These are phyloP conservation scores for Mactra quadrangularis DNA, from an alignment of 1,140 invertebrate species.

Conservation along the genomic window DNA sequence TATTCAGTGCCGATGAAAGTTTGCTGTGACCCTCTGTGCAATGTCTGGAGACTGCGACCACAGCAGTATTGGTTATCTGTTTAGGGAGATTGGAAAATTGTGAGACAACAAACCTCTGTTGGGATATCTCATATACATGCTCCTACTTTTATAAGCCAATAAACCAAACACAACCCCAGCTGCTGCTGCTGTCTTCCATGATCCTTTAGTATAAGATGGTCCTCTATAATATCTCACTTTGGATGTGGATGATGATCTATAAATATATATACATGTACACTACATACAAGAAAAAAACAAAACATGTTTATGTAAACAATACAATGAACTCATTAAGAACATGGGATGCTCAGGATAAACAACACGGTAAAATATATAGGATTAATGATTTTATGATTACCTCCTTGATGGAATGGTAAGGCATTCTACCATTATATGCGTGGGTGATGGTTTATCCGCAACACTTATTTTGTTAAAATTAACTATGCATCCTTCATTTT, in stretches of 20 bases:
- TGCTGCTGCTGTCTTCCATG: slow-evolving; percentile 47
- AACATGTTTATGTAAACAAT: not conserved
- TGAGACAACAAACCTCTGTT: slow-evolving; percentile 47
- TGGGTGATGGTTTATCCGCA: too few species aligned
- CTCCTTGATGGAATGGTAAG: too few species aligned
- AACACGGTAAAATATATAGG: not conserved
- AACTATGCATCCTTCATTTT: too few species aligned
- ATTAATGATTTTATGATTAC: too few species aligned
- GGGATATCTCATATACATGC: slow-evolving; percentile 40
- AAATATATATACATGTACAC: not conserved
- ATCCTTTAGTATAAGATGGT: slow-evolving; percentile 15
- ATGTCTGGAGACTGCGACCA: too few species aligned
- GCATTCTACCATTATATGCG: too few species aligned
- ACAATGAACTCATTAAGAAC: not conserved
- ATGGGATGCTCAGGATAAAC: not conserved
- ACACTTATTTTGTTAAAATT: too few species aligned
- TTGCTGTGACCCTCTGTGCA: too few species aligned
- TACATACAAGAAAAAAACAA: not conserved
- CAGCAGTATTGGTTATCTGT: too few species aligned
- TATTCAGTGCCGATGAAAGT: too few species aligned
- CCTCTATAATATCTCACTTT: slow-evolving; percentile 20
- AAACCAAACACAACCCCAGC: slow-evolving; percentile 41
- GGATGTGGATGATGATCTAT: not conserved
- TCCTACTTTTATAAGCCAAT: slow-evolving; percentile 24
- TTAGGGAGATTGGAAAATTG: too few species aligned